A percentile compares a stretch with the other conserved stretches of the same genome.
Conservation (phyloP, 2,888 invertebrate species). For the Phortica okadai region DNA sequence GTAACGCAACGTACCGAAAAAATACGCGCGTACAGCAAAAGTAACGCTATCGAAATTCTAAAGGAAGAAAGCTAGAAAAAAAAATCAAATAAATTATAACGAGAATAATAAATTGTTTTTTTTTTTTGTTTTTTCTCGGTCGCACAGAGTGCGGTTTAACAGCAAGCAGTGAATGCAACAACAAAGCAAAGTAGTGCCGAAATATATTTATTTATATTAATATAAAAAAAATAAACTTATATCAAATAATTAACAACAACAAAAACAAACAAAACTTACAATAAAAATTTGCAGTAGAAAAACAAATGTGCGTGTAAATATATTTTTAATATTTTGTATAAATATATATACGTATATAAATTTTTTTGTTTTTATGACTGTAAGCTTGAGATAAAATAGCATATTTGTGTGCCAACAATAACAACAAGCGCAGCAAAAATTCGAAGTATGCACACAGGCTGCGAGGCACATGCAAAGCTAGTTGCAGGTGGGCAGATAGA, state of each 20-base stretch:
- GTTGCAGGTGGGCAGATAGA: no score
- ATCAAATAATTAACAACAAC: constrained; percentile 23
- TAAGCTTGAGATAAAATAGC: no score
- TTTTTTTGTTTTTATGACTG: no score
- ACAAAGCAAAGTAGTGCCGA: no score
- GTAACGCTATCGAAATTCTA: constrained; percentile 46
- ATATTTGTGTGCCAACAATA: no score
- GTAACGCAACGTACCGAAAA: constrained; percentile 63
- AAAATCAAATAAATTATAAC: constrained; percentile 36
- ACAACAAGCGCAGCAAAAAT: no score
- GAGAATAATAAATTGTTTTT: constrained; percentile 32
- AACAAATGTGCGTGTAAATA: constrained; percentile 34
- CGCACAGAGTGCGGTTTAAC: no score
- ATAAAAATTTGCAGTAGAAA: not conserved
- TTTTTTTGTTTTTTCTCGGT: not conserved
- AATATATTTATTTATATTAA: no score
- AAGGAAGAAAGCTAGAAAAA: constrained; percentile 27
- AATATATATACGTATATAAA: no score
- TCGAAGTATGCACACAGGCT: no score
- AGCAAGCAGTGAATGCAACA: no score
- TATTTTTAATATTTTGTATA: not conserved
- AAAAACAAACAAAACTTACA: not conserved
- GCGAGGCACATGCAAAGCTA: no score
- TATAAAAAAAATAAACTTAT: not conserved
- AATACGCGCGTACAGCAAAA: constrained; percentile 57